Conservation (phyloP, 2,113 vertebrate species). For the Tinamus guttatus region DNA sequence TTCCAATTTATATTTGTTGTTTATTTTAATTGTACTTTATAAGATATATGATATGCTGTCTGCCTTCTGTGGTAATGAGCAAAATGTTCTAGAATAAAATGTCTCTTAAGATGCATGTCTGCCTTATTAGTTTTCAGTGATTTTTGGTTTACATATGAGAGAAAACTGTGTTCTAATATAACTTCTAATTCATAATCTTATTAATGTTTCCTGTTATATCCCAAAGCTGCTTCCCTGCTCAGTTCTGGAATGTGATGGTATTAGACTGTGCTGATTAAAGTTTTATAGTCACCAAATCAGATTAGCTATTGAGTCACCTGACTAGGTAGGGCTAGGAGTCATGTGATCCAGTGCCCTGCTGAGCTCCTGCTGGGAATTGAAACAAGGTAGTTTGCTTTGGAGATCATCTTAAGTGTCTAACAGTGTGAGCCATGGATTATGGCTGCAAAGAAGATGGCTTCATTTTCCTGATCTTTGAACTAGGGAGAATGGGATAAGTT, state of each 20-base stretch:
- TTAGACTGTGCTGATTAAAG: conserved; percentile 66
- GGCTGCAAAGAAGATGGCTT: conserved; percentile 73
- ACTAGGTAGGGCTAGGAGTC: conserved; percentile 15
- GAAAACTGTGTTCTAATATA: conserved; percentile 7
- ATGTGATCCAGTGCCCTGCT: conserved; percentile 48
- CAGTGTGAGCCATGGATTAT: conserved; percentile 68
- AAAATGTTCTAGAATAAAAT: background rate
- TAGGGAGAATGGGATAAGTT: conserved; percentile 33
- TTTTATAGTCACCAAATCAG: conserved; percentile 64
- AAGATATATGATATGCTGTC: background rate
- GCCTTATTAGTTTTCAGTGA: background rate
- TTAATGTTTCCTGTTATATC: conserved; percentile 23
- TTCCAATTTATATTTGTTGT: background rate
- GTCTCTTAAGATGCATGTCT: accelerated
- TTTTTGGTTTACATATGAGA: background rate
- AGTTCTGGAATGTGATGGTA: conserved; percentile 52
- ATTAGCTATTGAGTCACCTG: conserved; percentile 66
- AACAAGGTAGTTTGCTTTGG: conserved; percentile 75
- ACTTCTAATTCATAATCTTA: conserved; percentile 57
- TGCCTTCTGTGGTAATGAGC: background rate
- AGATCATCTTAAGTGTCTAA: conserved; percentile 69
- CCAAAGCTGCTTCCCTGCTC: conserved; percentile 56
- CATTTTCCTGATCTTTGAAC: conserved; percentile 73
- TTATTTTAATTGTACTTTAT: accelerated
- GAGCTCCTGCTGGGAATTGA: conserved; percentile 26